A percentile compares a stretch with the other conserved stretches of the same genome.
phyloP scores from a whole-genome alignment of 2,113 vertebrate genomes.

The Onychostoma macrolepis region DNA sequence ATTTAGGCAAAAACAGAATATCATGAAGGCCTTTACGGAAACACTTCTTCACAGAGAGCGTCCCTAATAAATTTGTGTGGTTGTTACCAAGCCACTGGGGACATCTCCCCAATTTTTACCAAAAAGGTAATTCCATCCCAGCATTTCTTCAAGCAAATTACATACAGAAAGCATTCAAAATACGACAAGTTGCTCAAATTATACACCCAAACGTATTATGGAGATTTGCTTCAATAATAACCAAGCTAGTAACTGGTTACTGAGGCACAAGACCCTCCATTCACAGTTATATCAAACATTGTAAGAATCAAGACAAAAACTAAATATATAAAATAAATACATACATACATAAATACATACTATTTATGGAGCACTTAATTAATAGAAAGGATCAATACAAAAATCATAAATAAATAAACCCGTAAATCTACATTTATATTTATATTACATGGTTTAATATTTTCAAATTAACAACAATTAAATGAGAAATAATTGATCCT shows the following conservation, averaged over 20 bases:
- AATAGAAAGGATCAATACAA: too few species aligned
- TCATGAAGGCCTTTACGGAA: not conserved
- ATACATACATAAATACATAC: not conserved
- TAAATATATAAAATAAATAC: too few species aligned
- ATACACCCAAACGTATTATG: not conserved
- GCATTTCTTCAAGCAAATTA: not conserved
- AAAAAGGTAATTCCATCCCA: not conserved
- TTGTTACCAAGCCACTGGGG: constrained; percentile 1
- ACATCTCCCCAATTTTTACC: not conserved
- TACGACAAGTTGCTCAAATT: not conserved
- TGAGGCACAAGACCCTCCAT: not conserved
- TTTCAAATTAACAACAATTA: not conserved
- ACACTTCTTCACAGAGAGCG: not conserved
- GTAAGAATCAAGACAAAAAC: not conserved
- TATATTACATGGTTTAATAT: not conserved
- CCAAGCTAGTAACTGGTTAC: not conserved
- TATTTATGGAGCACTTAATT: too few species aligned
- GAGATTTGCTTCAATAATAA: not conserved
- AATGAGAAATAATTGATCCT: not conserved
- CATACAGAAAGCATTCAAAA: not conserved
- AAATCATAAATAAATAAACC: too few species aligned
- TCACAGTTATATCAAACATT: not conserved
- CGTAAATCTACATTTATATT: not conserved
- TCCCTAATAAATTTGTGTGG: not conserved
- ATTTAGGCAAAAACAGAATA: not conserved